These are phyloP conservation scores for Riptortus pedestris DNA, from an alignment of 1,140 invertebrate species.

Conservation along the genomic window DNA sequence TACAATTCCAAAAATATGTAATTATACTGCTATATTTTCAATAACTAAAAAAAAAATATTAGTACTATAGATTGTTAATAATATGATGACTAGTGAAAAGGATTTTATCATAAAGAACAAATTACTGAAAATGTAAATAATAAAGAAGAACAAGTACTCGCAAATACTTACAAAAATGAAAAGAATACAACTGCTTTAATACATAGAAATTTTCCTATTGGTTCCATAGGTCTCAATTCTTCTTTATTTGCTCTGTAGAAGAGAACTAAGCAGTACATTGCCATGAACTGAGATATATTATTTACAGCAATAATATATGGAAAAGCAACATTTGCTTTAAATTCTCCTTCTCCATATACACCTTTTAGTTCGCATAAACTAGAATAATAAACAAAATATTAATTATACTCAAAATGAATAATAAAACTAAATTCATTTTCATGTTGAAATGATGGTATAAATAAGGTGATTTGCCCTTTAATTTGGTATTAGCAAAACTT, in stretches of 20 bases:
- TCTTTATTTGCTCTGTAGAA: conserved; percentile 84
- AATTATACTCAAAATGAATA: background rate
- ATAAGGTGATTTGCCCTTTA: too few species aligned
- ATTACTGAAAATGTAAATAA: too few species aligned
- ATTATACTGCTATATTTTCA: too few species aligned
- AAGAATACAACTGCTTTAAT: conserved; percentile 97
- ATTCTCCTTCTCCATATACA: conserved; percentile 85
- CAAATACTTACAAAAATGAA: conserved; percentile 91
- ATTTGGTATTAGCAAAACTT: too few species aligned
- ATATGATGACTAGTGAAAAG: too few species aligned
- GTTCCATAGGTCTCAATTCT: conserved; percentile 82
- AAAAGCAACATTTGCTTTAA: conserved; percentile 70
- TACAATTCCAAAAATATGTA: too few species aligned
- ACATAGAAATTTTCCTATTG: conserved; percentile 91
- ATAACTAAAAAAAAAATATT: too few species aligned
- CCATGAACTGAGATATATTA: conserved; percentile 89
- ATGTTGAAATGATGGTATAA: background rate
- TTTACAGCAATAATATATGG: conserved; percentile 85
- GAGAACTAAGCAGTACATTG: conserved; percentile 90
- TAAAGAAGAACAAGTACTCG: too few species aligned
- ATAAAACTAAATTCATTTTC: background rate
- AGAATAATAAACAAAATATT: conserved; percentile 34
- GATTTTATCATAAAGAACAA: too few species aligned
- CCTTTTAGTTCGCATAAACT: conserved; percentile 75
- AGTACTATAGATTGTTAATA: too few species aligned